phyloP scores from a whole-genome alignment of 2,888 invertebrate genomes.

The Brenthis daphne region DNA sequence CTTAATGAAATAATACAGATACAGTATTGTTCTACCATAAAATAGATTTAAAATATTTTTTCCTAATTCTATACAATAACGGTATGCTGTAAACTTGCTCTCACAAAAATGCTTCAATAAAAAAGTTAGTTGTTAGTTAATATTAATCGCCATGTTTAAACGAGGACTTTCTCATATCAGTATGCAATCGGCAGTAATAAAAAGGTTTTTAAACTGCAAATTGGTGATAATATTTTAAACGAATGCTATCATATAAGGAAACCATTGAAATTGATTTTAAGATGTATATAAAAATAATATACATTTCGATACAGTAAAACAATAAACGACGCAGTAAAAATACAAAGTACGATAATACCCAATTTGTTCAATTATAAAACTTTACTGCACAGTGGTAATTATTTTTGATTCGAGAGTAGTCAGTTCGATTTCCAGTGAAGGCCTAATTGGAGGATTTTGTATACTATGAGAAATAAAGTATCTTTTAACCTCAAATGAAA shows the following conservation, averaged over 20 bases:
- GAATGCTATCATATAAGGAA: constrained; percentile 16
- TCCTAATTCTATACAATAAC: too few relatives aligned
- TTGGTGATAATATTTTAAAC: constrained; percentile 9
- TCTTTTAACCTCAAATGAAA: too few relatives aligned
- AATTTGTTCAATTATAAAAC: background rate
- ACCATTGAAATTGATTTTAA: constrained; percentile 12
- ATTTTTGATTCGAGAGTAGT: background rate
- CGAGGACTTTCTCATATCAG: background rate
- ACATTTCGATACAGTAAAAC: constrained; percentile 3
- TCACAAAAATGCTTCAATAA: too few relatives aligned
- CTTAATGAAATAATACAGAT: too few relatives aligned
- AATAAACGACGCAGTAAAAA: constrained; percentile 13
- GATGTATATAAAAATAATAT: background rate
- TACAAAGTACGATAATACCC: background rate
- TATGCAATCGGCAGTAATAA: constrained; percentile 2
- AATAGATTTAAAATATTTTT: too few relatives aligned
- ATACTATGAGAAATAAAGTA: too few relatives aligned
- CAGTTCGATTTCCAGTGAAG: background rate
- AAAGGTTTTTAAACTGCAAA: constrained; percentile 11
- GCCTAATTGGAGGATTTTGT: too few relatives aligned
- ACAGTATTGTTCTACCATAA: too few relatives aligned
- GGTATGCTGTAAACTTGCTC: too few relatives aligned
- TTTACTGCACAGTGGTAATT: background rate
- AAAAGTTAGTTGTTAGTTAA: background rate
- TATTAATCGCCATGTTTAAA: background rate